Evolutionary conservation across 2,113 vertebrate species (phyloP).

Genomic region (Crotalus horridus): DNA sequence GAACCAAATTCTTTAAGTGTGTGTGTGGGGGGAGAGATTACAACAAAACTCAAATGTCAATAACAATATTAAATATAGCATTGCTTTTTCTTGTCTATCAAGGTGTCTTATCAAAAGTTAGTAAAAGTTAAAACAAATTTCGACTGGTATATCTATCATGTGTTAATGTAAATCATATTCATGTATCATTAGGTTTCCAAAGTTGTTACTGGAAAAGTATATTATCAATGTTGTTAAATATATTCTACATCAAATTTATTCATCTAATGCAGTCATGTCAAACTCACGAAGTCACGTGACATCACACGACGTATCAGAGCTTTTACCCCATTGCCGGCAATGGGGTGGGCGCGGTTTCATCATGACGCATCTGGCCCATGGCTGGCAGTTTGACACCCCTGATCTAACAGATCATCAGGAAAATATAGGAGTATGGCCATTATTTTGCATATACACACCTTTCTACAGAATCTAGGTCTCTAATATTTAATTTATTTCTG

Average conservation of each 20-base stretch:
- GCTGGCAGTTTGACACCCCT: too few relatives aligned
- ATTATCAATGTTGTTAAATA: constrained; percentile 8
- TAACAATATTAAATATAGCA: constrained; percentile 20
- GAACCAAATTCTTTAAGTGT: neutral
- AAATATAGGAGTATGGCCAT: constrained; percentile 4
- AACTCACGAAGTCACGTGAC: neutral
- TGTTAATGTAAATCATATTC: constrained; percentile 5
- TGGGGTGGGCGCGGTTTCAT: too few relatives aligned
- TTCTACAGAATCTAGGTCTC: neutral
- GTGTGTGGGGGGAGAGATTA: constrained; percentile 33
- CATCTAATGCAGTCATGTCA: neutral
- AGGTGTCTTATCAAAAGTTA: constrained; percentile 38
- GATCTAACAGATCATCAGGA: neutral
- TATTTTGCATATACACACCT: constrained; percentile 6
- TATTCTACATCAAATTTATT: constrained; percentile 3
- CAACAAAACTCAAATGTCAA: constrained; percentile 12
- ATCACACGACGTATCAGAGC: too few relatives aligned
- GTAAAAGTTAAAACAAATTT: constrained; percentile 43
- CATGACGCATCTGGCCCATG: too few relatives aligned
- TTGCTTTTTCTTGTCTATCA: constrained; percentile 43
- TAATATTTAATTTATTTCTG: neutral
- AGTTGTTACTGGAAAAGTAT: constrained; percentile 26
- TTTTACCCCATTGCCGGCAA: too few relatives aligned
- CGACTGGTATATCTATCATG: constrained; percentile 32
- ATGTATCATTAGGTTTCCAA: constrained; percentile 7